Base-by-base conservation (phyloP, 1,140 invertebrate genomes). In the Panagrolaimus sp. region DNA sequence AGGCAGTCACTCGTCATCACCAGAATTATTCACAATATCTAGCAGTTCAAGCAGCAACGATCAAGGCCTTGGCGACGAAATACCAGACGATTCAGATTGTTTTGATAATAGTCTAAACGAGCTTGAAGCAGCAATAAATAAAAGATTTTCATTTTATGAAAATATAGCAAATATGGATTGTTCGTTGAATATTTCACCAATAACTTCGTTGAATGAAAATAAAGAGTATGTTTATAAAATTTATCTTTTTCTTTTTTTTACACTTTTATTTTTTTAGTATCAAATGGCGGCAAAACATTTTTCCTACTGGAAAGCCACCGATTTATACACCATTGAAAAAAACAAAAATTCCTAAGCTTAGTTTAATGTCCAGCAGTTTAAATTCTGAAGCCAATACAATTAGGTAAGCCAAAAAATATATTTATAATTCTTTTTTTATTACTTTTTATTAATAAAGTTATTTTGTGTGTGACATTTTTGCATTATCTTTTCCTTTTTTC, bases 1-100 rank as follows among this genome's bases (percentile, higher is more conserved):
- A 57, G 11, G 27, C 13, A 57, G 9, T 11, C 9, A 14, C 20
- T 57, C 27, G 20, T 57, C 11, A 57, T 27, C 51, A 27, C 20
- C 51, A 11, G 13, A 25, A 20, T 57, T 57, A 11, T 57, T 57
- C 27, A 11, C 27, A 27, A 57, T 27, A 23, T 57, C 51, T 20
- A 57, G 51, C 51, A 57, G 51, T 16, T 20, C 51, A 5, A 57
- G 20, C n/a, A 57, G 51, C 13, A 57, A 57, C 51, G 51, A 57
- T 57, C 51, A 57, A 23, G 51, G 51, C n/a, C 13, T 57, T 13
- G 51, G 51, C 20, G 51, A 57, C n/a, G 51, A 57, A 25, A 25
- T 57, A 27, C 27, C 51, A 1, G 51, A 57, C n/a, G 51, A 57
- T 11, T 27, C 27, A 11, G 51, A 57, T 16, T 20, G 51, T 16